These are phyloP conservation scores for Arctopsyche grandis DNA, from an alignment of 1,140 invertebrate genomes.

Conservation along the genomic window DNA sequence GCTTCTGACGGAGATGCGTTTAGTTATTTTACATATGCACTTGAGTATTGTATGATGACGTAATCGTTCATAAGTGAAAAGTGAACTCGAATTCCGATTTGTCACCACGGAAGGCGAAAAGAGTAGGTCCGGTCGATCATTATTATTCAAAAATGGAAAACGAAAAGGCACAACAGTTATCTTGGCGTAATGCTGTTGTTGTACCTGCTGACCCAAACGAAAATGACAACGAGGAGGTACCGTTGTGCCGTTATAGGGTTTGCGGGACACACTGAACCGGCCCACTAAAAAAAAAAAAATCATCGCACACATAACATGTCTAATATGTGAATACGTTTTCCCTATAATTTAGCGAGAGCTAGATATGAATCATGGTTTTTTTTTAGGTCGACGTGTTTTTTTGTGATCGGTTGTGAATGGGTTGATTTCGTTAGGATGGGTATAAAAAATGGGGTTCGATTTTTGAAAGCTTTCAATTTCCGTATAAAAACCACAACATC, in stretches of 20 bases:
- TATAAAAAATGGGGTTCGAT: too few species aligned
- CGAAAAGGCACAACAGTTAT: slow-evolving; percentile 52
- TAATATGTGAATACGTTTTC: background rate
- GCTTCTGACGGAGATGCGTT: too few species aligned
- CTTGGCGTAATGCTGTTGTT: background rate
- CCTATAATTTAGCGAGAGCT: too few species aligned
- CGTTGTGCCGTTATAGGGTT: slow-evolving; percentile 46
- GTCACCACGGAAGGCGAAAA: slow-evolving; percentile 39
- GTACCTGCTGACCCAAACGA: slow-evolving; percentile 49
- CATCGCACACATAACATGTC: background rate
- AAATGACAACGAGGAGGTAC: slow-evolving; percentile 53
- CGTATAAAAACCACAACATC: too few species aligned
- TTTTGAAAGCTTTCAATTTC: too few species aligned
- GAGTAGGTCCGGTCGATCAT: slow-evolving; percentile 36
- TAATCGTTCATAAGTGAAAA: slow-evolving; percentile 39
- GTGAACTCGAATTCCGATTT: slow-evolving; percentile 51
- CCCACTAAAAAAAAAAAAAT: background rate
- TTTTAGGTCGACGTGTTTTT: too few species aligned
- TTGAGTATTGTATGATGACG: too few species aligned
- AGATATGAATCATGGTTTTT: too few species aligned
- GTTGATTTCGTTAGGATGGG: too few species aligned
- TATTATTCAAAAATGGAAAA: slow-evolving; percentile 55
- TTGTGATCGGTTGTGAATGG: too few species aligned
- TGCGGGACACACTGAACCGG: slow-evolving; percentile 2
- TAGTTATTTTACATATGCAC: too few species aligned